Percentiles rank a stretch among this genome's conserved stretches.
phyloP scores from a whole-genome alignment of 2,888 invertebrate genomes.

The Chloroclysta siterata region DNA sequence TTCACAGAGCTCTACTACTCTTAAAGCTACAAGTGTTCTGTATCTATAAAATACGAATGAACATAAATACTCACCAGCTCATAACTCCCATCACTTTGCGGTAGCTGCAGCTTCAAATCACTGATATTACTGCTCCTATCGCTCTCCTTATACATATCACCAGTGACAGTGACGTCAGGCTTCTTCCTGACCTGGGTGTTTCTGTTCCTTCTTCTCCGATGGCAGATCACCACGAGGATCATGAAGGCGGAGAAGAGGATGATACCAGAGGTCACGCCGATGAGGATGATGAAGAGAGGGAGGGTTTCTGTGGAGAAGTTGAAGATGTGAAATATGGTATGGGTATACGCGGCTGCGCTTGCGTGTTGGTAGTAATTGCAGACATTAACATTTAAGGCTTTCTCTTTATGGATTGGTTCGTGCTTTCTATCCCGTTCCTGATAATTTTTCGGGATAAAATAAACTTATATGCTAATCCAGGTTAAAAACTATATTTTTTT shows the following conservation, averaged over 20 bases:
- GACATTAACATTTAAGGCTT: too few relatives aligned
- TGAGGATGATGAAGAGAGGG: constrained; percentile 92
- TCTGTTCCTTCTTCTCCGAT: constrained; percentile 86
- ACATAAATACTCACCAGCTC: constrained; percentile 84
- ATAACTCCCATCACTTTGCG: constrained; percentile 92
- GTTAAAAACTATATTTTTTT: too few relatives aligned
- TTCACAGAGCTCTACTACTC: too few relatives aligned
- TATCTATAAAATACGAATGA: too few relatives aligned
- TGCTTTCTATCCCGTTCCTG: too few relatives aligned
- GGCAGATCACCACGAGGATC: constrained; percentile 92
- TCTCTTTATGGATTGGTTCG: too few relatives aligned
- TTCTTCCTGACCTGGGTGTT: constrained; percentile 85
- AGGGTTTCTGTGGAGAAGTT: constrained; percentile 86
- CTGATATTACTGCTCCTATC: constrained; percentile 97
- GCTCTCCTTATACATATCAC: constrained; percentile 88
- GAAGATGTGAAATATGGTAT: constrained; percentile 18
- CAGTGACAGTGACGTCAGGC: constrained; percentile 82
- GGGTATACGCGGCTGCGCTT: too few relatives aligned
- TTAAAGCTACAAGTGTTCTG: too few relatives aligned
- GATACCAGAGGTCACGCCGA: constrained; percentile 93
- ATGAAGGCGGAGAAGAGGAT: constrained; percentile 93
- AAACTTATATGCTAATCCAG: too few relatives aligned
- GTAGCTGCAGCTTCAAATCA: constrained; percentile 94
- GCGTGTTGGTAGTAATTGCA: too few relatives aligned
- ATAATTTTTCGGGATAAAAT: too few relatives aligned